phyloP scores from a whole-genome alignment of 2,797 vertebrate genomes.

The Bradypodion pumilum region DNA sequence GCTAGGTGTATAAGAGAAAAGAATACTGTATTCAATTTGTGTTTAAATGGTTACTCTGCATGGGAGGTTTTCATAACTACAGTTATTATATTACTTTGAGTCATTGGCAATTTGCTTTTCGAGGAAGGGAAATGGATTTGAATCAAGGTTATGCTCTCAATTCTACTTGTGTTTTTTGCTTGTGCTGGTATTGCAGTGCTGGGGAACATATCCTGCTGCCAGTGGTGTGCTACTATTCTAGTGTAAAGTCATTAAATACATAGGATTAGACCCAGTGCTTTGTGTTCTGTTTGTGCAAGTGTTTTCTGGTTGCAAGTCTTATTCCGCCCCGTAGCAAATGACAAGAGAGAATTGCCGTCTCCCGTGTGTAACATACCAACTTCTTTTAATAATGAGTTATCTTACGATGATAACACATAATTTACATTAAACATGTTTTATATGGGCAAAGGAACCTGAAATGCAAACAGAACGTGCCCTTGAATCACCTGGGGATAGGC shows the following conservation, averaged over 20 bases:
- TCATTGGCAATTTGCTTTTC: not conserved
- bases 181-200: not conserved
- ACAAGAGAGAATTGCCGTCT: not conserved
- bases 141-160: not conserved
- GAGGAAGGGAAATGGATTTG: not conserved
- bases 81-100: not conserved
- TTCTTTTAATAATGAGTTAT: not conserved
- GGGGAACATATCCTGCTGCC: not conserved
- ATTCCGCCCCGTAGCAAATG: not conserved
- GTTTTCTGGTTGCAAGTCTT: not conserved
- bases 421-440: not conserved
- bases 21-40: not conserved
- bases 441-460: not conserved
- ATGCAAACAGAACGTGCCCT: not conserved
- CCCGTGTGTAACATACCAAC: not conserved
- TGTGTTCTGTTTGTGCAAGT: not conserved
- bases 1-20: not conserved
- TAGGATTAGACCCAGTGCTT: not conserved
- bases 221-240: not conserved
- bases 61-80: not conserved
- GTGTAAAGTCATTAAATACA: not conserved
- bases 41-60: not conserved
- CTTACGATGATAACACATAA: not conserved
- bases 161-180: not conserved
- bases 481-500: conserved; percentile 2